phyloP scores from a whole-genome alignment of 2,888 invertebrate genomes.

The Teleogryllus oceanicus region DNA sequence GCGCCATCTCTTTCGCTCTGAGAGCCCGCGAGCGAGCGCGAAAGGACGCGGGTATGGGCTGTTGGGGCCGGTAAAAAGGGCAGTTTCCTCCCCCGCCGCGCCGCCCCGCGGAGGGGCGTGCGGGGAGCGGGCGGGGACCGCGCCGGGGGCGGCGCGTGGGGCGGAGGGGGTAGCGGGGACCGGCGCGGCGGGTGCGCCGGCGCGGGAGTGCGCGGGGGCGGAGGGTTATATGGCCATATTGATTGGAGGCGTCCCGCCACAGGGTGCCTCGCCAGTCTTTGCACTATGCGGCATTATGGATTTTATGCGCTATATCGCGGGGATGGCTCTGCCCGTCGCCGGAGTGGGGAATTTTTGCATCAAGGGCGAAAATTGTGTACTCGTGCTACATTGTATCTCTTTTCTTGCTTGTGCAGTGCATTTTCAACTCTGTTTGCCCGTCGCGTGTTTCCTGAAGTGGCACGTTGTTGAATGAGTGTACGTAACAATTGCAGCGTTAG shows the following conservation, averaged over 20 bases:
- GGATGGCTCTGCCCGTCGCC: background rate
- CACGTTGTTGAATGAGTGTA: background rate
- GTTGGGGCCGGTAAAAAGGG: no score
- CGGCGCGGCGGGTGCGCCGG: background rate
- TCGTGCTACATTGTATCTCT: background rate
- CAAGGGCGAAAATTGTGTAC: constrained; percentile 9
- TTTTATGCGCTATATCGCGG: constrained; percentile 18
- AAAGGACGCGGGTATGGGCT: no score
- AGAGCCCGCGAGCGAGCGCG: no score
- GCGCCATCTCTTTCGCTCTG: no score
- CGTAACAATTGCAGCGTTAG: background rate
- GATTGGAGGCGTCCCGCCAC: constrained; percentile 10
- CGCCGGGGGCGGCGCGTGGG: no score
- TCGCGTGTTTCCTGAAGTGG: background rate
- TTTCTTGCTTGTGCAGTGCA: background rate
- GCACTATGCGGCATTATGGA: constrained; percentile 9
- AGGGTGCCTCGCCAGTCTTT: background rate
- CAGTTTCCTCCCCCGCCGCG: no score
- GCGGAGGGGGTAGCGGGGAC: background rate
- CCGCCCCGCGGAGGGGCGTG: no score
- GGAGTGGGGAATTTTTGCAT: constrained; percentile 18
- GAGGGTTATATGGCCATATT: constrained; percentile 9
- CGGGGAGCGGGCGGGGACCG: no score
- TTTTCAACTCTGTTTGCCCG: background rate
- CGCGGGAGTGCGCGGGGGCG: background rate